Conservation (phyloP, 2,888 invertebrate species). For the Therioaphis trifolii region DNA sequence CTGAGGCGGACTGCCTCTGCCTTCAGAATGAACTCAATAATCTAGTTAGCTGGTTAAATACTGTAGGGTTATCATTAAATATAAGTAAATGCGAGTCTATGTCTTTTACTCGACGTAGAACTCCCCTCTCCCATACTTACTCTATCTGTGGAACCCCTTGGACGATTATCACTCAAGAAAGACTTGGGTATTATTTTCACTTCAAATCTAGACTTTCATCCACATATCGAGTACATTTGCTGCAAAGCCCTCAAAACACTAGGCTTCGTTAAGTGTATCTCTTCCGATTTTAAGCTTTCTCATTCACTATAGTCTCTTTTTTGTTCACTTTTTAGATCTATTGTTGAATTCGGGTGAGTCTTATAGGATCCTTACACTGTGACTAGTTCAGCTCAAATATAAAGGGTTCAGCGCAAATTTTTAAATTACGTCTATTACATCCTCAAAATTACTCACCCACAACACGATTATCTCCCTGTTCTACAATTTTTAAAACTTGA, state of each 20-base stretch:
- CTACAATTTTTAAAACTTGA: not conserved
- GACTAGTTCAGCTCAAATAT: not conserved
- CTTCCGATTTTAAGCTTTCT: not conserved
- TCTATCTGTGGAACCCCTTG: conserved; percentile 3
- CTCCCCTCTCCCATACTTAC: not conserved
- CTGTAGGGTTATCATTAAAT: conserved; percentile 9
- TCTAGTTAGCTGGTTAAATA: conserved; percentile 11
- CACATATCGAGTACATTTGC: not conserved
- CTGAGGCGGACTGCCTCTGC: conserved; percentile 1
- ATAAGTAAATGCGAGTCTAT: not conserved
- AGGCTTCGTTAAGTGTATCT: not conserved
- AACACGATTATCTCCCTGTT: not conserved
- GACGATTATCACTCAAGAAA: not conserved
- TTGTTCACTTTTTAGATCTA: not conserved
- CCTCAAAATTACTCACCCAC: conserved; percentile 1
- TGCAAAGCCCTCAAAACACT: not conserved
- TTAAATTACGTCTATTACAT: not conserved
- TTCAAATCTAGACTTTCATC: not conserved
- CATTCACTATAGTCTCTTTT: not conserved
- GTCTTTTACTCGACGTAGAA: not conserved
- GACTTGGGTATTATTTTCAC: conserved; percentile 19
- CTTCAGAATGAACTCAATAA: conserved; percentile 21
- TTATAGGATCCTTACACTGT: conserved; percentile 1
- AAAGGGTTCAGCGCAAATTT: not conserved
- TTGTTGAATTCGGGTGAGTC: not conserved